Evolutionary conservation across 2,113 vertebrate species (phyloP).

Genomic region (Plestiodon gilberti): DNA sequence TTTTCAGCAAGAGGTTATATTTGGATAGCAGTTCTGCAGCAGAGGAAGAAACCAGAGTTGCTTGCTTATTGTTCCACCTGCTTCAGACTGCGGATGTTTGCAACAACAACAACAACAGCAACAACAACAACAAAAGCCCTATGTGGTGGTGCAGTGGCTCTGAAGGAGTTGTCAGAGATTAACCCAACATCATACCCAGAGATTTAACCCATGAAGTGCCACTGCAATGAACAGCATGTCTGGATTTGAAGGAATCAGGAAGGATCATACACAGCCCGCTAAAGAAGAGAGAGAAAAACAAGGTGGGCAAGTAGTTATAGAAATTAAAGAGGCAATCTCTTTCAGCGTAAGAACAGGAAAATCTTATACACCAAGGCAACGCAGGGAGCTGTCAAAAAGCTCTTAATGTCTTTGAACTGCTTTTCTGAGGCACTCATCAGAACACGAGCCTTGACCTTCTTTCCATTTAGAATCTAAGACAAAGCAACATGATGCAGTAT

Average conservation of each 20-base stretch:
- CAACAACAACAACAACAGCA: conserved; percentile 33
- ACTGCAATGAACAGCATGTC: not conserved
- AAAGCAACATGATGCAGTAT: not conserved
- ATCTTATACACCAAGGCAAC: not conserved
- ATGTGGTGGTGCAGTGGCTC: conserved; percentile 5
- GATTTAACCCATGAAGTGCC: conserved; percentile 17
- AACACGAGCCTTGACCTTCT: not conserved
- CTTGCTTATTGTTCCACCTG: conserved; percentile 29
- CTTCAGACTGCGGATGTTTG: not conserved
- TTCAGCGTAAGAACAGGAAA: not conserved
- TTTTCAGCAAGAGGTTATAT: conserved; percentile 27
- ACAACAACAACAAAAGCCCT: conserved; percentile 17
- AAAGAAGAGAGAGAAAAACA: not conserved
- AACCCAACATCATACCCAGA: not conserved
- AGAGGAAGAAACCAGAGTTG: not conserved
- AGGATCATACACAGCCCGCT: not conserved
- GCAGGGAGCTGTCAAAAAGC: not conserved
- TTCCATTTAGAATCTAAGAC: not conserved
- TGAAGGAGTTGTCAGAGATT: conserved; percentile 9
- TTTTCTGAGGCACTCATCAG: not conserved
- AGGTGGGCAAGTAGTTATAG: not conserved
- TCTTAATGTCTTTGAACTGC: accelerated
- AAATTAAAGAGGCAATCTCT: conserved; percentile 12
- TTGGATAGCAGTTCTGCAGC: conserved; percentile 30
- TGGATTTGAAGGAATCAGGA: not conserved